Base-by-base conservation (phyloP, 2,888 invertebrate genomes). In the Noctua comes region DNA sequence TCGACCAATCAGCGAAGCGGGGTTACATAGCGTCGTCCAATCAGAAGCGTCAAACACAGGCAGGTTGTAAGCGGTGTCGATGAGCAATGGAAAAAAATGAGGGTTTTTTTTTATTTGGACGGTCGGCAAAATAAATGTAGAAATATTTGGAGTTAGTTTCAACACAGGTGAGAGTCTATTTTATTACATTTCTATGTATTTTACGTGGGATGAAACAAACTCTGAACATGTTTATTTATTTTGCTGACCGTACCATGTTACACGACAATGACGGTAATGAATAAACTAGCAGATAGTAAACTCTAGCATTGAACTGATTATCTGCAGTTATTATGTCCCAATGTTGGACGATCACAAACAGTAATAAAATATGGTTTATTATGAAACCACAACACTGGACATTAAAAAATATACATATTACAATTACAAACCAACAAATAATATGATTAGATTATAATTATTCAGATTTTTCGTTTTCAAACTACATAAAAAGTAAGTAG, bases 31-130 rank as follows among this genome's bases (percentile, higher is more conserved):
- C 87, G 85, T 89, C 87, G 90, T 90, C 91, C 91, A 92, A 91
- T 93, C 88, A 76, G 78, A 91, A 91, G 91, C 91, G 90, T 91
- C 90, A 91, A 89, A 89, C 90, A 93, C 91, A 93, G 91, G 93
- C 92, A 94, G 70, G 84, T 77, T 68, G 81, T 59, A 84, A 93
- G 94, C 95, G 92, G 90, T 93, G 94, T 89, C 90, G 90, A 89
- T 90, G 90, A 72, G 86, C 89, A 92, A 94, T 94, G 95, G 84
- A 95, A 94, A 93, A 88, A 93, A 94, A 92, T 91, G 91, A 86
- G 11, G 87, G 54, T 3, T 18, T 84, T 36, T 36, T 77, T 83
- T 86, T 88, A 90, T 89, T 87, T 88, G 85, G 85, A 83, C 73
- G 76, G 76, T 86, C 76, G 27, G 84, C 80, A 80, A 73, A 62